Percentiles rank a stretch among this genome's conserved stretches.
Evolutionary conservation across 2,113 vertebrate species (phyloP).

Genomic region (Plecotus auritus): DNA sequence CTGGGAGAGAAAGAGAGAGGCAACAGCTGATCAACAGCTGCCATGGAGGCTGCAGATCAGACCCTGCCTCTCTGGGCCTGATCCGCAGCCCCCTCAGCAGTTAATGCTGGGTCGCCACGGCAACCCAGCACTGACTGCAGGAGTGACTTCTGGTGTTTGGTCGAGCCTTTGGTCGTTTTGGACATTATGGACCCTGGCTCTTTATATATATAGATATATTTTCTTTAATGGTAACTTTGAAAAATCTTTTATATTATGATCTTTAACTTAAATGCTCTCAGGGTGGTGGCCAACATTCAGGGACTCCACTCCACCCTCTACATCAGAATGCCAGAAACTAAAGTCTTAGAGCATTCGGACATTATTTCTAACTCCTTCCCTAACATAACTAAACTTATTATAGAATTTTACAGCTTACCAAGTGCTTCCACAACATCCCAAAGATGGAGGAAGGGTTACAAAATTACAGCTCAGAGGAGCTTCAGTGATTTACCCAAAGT

Average conservation of each 20-base stretch:
- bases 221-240: constrained; percentile 10
- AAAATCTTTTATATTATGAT: not conserved
- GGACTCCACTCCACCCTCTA: not conserved
- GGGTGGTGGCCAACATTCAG: not conserved
- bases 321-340: not conserved
- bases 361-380: constrained; percentile 29
- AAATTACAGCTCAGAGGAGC: not conserved
- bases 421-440: constrained; percentile 15
- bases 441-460: not conserved
- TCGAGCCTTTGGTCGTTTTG: too few relatives aligned
- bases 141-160: too few relatives aligned
- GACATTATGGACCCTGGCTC: too few relatives aligned
- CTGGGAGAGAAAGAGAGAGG: too few relatives aligned
- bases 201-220: not conserved
- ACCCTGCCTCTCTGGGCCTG: too few relatives aligned
- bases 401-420: constrained; percentile 4
- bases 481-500: not conserved
- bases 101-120: too few relatives aligned
- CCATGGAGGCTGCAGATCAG: too few relatives aligned
- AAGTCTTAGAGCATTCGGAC: not conserved
- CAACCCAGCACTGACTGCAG: too few relatives aligned
- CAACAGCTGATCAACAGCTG: too few relatives aligned
- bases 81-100: too few relatives aligned
- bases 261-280: constrained; percentile 10
- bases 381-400: not conserved